Percentiles rank a stretch among this genome's conserved stretches.
These are phyloP conservation scores for Albula goreensis DNA, from an alignment of 2,113 vertebrate genomes.

Conservation along the genomic window DNA sequence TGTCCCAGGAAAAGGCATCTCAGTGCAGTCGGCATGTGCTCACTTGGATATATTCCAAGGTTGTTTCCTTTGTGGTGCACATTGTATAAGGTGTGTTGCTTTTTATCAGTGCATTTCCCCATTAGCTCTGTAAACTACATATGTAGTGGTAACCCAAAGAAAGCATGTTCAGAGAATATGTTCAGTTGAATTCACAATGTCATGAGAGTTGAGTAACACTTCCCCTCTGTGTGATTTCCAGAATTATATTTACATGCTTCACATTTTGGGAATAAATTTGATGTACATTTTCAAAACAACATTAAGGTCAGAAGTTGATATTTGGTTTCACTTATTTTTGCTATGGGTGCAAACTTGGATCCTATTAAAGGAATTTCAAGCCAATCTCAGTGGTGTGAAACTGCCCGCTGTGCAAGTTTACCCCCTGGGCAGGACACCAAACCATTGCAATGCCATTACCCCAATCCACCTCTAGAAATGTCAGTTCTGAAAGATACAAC, in stretches of 20 bases:
- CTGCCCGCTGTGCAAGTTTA: not conserved
- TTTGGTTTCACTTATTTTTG: not conserved
- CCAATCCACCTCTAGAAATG: not conserved
- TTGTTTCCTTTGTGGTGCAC: not conserved
- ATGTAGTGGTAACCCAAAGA: too few species aligned
- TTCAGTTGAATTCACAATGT: too few species aligned
- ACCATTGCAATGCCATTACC: constrained; percentile 5
- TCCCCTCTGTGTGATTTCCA: not conserved
- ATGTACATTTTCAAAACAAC: not conserved
- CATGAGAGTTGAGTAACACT: too few species aligned
- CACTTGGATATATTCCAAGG: not conserved
- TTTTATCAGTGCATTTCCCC: not conserved
- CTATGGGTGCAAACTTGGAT: not conserved
- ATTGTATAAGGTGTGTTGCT: not conserved
- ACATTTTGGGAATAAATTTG: not conserved
- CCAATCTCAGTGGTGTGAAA: not conserved
- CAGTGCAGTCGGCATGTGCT: not conserved
- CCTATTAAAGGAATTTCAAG: not conserved
- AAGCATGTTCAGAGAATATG: too few species aligned
- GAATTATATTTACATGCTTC: not conserved
- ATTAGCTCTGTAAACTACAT: not conserved
- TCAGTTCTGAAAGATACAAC: not conserved
- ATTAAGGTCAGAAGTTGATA: not conserved
- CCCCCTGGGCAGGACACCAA: not conserved
- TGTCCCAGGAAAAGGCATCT: not conserved